A percentile compares a stretch with the other conserved stretches of the same genome.
Conservation (phyloP, 1,140 invertebrate genomes). For the Leptopilina boulardi region DNA sequence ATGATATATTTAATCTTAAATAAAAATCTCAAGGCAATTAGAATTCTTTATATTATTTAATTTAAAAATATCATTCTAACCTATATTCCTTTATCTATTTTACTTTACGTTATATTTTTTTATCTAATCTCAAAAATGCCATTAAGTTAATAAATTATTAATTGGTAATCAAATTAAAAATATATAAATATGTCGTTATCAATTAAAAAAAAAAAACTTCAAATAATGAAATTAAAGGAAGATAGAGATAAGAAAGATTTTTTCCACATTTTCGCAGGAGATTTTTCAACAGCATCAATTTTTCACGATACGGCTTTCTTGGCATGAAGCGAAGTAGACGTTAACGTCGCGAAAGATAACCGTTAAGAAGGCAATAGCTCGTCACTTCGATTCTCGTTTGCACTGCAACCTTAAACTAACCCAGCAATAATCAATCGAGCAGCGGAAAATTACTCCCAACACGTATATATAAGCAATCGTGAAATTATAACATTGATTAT, state of each 20-base stretch:
- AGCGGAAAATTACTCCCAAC: not conserved
- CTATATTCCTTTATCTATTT: no score
- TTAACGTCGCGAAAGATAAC: not conserved
- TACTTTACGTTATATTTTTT: no score
- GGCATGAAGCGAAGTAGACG: not conserved
- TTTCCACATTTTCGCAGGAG: not conserved
- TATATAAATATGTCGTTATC: no score
- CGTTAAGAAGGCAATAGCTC: constrained; percentile 11
- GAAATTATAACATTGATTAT: constrained; percentile 12
- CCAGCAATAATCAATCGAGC: not conserved
- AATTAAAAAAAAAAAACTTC: not conserved
- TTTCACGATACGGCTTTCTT: not conserved
- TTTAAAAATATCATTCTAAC: no score
- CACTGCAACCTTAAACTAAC: not conserved
- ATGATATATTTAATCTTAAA: no score
- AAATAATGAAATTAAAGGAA: not conserved
- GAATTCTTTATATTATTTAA: no score
- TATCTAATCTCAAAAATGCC: no score
- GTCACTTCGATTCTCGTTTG: constrained; percentile 21
- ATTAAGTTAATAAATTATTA: no score
- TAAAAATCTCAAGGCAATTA: no score
- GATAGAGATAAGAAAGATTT: not conserved
- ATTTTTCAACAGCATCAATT: constrained; percentile 12
- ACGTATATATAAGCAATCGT: not conserved
- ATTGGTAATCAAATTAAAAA: no score